A percentile compares a stretch with the other conserved stretches of the same genome.
Conservation (phyloP, 2,113 vertebrate species). For the Bambusicola thoracicus region DNA sequence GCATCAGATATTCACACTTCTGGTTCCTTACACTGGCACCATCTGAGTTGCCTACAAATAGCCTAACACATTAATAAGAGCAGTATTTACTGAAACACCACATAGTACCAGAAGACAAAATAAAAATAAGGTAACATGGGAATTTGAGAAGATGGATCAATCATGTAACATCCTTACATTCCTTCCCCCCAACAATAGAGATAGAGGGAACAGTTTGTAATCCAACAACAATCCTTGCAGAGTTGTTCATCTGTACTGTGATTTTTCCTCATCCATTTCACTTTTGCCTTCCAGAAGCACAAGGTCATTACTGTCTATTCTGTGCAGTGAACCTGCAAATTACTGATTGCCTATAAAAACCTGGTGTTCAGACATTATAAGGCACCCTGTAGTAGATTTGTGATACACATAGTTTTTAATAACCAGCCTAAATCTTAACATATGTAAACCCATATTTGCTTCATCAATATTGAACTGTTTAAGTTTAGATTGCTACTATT, state of each 20-base stretch:
- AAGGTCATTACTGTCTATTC: not conserved
- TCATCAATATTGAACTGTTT: not conserved
- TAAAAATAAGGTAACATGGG: not conserved
- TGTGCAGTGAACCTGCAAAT: not conserved
- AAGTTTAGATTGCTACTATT: not conserved
- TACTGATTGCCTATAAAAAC: not conserved
- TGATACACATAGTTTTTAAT: not conserved
- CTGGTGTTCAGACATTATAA: not conserved
- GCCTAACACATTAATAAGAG: not conserved
- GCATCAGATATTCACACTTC: not conserved
- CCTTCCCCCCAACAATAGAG: not conserved
- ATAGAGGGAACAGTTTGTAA: not conserved
- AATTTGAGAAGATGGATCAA: not conserved
- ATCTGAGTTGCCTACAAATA: not conserved
- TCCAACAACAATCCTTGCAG: not conserved
- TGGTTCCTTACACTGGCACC: not conserved
- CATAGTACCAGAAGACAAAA: not conserved
- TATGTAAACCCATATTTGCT: not conserved
- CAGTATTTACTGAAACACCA: not conserved
- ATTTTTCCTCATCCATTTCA: not conserved
- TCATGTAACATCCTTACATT: not conserved
- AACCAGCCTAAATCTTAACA: not conserved
- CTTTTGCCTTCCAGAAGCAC: not conserved
- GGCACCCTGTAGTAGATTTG: not conserved
- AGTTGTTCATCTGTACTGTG: rapidly evolving